Percentiles rank a stretch among this genome's conserved stretches.
Evolutionary conservation across 2,888 invertebrate genomes (phyloP).

Genomic region (Candidula unifasciata): DNA sequence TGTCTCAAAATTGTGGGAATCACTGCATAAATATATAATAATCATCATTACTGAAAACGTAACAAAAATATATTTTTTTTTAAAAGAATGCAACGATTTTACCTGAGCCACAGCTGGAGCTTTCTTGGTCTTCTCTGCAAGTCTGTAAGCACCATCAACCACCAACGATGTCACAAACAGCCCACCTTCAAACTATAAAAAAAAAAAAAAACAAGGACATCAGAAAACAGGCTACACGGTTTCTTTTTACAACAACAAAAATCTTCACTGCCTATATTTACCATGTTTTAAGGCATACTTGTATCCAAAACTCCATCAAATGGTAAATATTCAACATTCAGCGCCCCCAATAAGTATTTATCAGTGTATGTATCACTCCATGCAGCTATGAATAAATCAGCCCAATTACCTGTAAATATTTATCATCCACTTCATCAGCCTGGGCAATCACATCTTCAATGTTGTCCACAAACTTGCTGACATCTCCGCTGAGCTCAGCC

Average conservation of each 20-base stretch:
- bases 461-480: conserved; percentile 82
- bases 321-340: too few species aligned
- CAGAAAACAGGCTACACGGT: neutral
- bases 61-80: too few species aligned
- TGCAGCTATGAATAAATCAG: neutral
- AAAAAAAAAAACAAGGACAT: conserved; percentile 24
- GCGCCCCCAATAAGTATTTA: too few species aligned
- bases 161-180: conserved; percentile 80
- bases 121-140: conserved; percentile 83
- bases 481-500: conserved; percentile 83
- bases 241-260: too few species aligned
- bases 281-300: too few species aligned
- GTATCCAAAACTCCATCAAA: neutral
- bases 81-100: too few species aligned
- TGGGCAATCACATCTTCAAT: conserved; percentile 95
- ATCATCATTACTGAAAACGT: too few species aligned
- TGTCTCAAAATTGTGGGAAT: too few species aligned
- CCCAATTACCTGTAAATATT: conserved; percentile 81
- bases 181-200: conserved; percentile 88
- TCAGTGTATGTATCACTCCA: too few species aligned
- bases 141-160: conserved; percentile 83
- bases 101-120: conserved; percentile 84
- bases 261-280: too few species aligned
- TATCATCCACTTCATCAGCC: conserved; percentile 95
- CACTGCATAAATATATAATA: too few species aligned